Base-by-base conservation (phyloP, 2,113 vertebrate genomes). In the Dicrurus megarhynchus region DNA sequence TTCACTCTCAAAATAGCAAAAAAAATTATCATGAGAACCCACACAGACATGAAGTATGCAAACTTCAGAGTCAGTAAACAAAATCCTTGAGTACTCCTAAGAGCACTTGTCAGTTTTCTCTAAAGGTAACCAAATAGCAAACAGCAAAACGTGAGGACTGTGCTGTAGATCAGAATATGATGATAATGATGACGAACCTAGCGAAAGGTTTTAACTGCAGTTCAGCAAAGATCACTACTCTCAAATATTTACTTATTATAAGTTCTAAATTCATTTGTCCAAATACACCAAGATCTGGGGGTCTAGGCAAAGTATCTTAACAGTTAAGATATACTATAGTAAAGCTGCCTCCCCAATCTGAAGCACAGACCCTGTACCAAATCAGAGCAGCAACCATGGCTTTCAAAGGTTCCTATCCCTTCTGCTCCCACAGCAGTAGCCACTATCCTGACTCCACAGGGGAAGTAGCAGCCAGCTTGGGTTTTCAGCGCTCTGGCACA, bases 401-500 rank as follows among this genome's bases (percentile, higher is more conserved):
- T 94, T 93, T 53, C 30, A 18, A 87, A 61, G 22, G 52, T 33
- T 64, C 75, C 19, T 0, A 0, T 24, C 63, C 89, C 75, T 90
- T 92, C 94, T 96, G 85, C 61, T 92, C 59, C 57, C 64, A 26
- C 78, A 79, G 60, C 81, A 85, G 57, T 68, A 59, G 44, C 47
- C 74, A 26, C 55, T 46, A 41, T 59, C 13, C 41, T 33, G 26
- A 59, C 64, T 75, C 64, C 77, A 57, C 57, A 35, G 56, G 57
- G 50, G 50, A 65, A 76, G 63, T n/a, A 83, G 53, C n/a, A 83
- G 79, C 63, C 70, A 42, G 46, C n/a, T 17, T 53, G 79, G 55
- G 23, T 42, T 92, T 57, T 44, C 78, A 90, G 71, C 67, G 37
- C 67, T 86, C 67, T 95, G 92, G 95, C 87, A 92, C 55, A 35